These are phyloP conservation scores for Gorsachius goisagi DNA, from an alignment of 2,113 vertebrate species.

Conservation along the genomic window DNA sequence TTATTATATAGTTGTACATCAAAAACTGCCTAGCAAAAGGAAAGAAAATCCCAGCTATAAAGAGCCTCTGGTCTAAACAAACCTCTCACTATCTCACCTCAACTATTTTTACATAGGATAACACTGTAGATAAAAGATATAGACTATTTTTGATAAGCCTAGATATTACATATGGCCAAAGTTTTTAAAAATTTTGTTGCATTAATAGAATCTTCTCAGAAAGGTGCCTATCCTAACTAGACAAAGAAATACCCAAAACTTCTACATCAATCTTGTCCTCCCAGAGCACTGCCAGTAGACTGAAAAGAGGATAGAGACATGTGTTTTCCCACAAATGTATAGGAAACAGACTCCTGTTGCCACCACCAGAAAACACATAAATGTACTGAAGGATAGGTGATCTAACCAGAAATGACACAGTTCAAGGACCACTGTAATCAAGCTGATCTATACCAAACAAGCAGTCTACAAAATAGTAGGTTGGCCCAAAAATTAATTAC, in stretches of 20 bases:
- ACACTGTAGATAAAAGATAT: neutral
- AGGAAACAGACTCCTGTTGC: neutral
- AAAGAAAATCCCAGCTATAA: neutral
- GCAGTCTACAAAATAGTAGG: slow-evolving; percentile 4
- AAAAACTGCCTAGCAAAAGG: neutral
- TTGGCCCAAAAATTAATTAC: slow-evolving; percentile 65
- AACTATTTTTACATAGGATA: neutral
- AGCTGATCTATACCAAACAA: slow-evolving; percentile 16
- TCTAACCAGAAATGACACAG: neutral
- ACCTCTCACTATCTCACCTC: neutral
- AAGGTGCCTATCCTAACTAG: neutral
- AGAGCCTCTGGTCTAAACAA: neutral
- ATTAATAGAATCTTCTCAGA: neutral
- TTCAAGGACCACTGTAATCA: neutral
- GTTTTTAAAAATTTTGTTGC: neutral
- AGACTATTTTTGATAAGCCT: neutral
- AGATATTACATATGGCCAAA: neutral
- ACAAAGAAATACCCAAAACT: neutral
- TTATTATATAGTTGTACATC: neutral
- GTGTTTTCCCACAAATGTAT: neutral
- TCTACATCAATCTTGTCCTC: neutral
- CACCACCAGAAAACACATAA: neutral
- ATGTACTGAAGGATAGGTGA: neutral
- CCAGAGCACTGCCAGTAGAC: neutral
- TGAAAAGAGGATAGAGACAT: neutral